Conservation (phyloP, 2,888 invertebrate species). For the Globia sparganii region DNA sequence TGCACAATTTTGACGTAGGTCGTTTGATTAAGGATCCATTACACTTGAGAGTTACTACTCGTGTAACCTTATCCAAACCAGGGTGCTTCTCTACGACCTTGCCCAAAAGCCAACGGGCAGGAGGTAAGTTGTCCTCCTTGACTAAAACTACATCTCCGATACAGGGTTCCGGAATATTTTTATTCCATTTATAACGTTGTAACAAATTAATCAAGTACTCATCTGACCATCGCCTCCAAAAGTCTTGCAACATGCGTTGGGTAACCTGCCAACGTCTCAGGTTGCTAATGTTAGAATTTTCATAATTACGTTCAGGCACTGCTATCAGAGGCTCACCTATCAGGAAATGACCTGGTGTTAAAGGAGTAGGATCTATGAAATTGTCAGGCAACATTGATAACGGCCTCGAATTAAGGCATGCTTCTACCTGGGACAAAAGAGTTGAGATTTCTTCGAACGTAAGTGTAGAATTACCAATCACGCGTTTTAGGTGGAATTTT, state of each 20-base stretch:
- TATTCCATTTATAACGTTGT: conserved; percentile 14
- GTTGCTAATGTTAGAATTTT: conserved; percentile 3
- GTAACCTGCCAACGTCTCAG: conserved; percentile 11
- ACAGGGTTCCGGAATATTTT: too few relatives aligned
- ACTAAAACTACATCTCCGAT: too few relatives aligned
- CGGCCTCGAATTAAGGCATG: conserved; percentile 16
- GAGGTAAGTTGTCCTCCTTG: too few relatives aligned
- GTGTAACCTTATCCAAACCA: too few relatives aligned
- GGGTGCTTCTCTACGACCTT: too few relatives aligned
- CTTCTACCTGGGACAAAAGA: conserved; percentile 15
- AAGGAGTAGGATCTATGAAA: not conserved
- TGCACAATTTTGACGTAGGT: too few relatives aligned
- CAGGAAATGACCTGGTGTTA: conserved; percentile 8
- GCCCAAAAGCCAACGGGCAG: too few relatives aligned
- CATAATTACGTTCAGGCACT: conserved; percentile 14
- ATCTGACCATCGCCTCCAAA: conserved; percentile 9
- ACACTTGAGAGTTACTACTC: too few relatives aligned
- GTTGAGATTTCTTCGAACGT: conserved; percentile 5
- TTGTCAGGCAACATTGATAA: not conserved
- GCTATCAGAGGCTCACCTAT: conserved; percentile 11
- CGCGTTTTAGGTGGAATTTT: not conserved
- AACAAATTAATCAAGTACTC: conserved; percentile 5
- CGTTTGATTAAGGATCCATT: too few relatives aligned
- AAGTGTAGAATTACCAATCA: not conserved
- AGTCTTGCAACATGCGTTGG: conserved; percentile 18